Conservation (phyloP, 2,797 vertebrate genomes). For the Furcifer pardalis region DNA sequence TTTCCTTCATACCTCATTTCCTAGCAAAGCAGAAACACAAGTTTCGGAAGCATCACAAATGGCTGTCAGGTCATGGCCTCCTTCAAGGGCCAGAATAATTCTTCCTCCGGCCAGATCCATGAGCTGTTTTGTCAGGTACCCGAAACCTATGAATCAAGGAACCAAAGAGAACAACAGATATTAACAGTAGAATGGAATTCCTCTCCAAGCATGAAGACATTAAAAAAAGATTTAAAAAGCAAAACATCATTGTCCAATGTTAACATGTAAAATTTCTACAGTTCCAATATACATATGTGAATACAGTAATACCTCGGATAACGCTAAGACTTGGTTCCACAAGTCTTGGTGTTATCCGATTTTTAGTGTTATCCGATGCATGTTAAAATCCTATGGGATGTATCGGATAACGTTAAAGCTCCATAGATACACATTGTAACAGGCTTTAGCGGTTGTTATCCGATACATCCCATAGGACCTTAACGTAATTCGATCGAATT, state of each 20-base stretch:
- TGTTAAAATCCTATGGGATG: no score
- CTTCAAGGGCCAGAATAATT: constrained; percentile 92
- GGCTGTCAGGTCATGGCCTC: constrained; percentile 96
- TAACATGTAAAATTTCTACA: constrained; percentile 45
- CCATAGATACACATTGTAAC: no score
- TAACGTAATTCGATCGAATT: no score
- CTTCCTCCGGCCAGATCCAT: constrained; percentile 95
- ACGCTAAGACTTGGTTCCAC: no score
- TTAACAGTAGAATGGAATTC: constrained; percentile 33
- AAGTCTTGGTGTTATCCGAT: no score
- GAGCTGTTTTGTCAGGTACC: constrained; percentile 97
- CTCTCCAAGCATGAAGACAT: constrained; percentile 69
- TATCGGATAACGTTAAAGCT: no score
- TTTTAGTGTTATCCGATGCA: no score
- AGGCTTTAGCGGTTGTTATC: no score
- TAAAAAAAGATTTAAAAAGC: constrained; percentile 63
- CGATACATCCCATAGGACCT: no score
- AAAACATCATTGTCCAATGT: constrained; percentile 72
- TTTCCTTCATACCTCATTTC: constrained; percentile 87
- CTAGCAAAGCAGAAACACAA: constrained; percentile 94
- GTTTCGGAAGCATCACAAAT: constrained; percentile 98
- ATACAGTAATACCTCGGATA: no score
- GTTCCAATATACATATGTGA: neutral
- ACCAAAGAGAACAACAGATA: constrained; percentile 71
- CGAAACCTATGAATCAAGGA: constrained; percentile 87